Conservation (phyloP, 2,888 invertebrate genomes). For the Andrena haemorrhoa region DNA sequence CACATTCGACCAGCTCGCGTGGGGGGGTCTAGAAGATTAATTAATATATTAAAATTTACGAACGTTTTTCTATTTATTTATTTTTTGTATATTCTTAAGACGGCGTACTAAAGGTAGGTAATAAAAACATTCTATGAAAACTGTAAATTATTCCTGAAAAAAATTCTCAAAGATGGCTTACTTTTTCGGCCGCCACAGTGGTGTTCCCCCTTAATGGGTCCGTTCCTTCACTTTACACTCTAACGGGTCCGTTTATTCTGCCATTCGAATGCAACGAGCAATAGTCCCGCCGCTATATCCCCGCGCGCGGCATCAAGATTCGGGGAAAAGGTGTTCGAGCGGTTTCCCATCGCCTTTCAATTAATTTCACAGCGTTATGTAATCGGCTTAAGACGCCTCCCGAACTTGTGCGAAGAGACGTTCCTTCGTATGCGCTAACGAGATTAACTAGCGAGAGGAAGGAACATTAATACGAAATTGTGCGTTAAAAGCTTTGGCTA, state of each 20-base stretch:
- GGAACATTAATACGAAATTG: neutral
- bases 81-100: no score
- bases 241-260: constrained; percentile 32
- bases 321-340: constrained; percentile 1
- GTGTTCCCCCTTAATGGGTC: constrained; percentile 45
- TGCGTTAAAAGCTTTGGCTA: neutral
- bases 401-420: neutral
- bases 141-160: no score
- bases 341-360: constrained; percentile 28
- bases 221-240: constrained; percentile 29
- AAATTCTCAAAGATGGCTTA: no score
- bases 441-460: neutral
- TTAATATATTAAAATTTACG: no score
- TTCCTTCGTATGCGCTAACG: neutral
- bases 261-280: constrained; percentile 14
- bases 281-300: neutral
- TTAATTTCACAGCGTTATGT: constrained; percentile 31
- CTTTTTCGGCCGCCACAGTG: no score
- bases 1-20: no score
- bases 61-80: no score
- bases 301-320: constrained; percentile 2
- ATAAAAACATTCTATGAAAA: no score
- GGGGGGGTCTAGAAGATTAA: no score
- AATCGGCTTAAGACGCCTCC: constrained; percentile 21
- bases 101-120: no score